phyloP scores from a whole-genome alignment of 2,888 invertebrate genomes.

The Amphipyra tragopoginis region DNA sequence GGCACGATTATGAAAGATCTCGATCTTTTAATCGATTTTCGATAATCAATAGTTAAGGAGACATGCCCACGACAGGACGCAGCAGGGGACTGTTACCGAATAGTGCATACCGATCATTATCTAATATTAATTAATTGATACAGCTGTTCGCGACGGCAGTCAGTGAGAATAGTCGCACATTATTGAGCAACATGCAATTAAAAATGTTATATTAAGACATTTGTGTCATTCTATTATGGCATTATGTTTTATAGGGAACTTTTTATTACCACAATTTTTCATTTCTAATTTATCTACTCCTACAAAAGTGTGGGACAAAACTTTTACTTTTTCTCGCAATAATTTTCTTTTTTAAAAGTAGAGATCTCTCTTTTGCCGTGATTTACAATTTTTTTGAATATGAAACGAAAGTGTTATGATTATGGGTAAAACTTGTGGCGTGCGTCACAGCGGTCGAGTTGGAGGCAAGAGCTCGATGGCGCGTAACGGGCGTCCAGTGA shows the following conservation, averaged over 20 bases:
- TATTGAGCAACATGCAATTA: conserved; percentile 63
- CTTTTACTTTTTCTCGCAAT: conserved; percentile 50
- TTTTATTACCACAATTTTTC: conserved; percentile 46
- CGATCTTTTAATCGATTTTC: conserved; percentile 57
- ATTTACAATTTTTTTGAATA: conserved; percentile 47
- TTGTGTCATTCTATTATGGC: conserved; percentile 57
- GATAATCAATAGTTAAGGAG: conserved; percentile 52
- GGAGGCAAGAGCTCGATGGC: conserved; percentile 69
- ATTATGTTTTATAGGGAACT: conserved; percentile 46
- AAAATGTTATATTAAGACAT: conserved; percentile 63
- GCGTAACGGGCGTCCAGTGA: conserved; percentile 87
- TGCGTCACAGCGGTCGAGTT: conserved; percentile 65
- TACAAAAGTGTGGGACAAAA: conserved; percentile 21
- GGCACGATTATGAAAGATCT: conserved; percentile 58
- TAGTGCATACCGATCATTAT: conserved; percentile 65
- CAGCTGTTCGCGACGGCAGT: conserved; percentile 57
- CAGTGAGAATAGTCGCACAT: conserved; percentile 60
- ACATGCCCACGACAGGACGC: conserved; percentile 52
- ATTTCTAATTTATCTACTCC: conserved; percentile 44
- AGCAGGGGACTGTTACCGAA: conserved; percentile 60
- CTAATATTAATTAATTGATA: conserved; percentile 72
- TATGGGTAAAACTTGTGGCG: conserved; percentile 47
- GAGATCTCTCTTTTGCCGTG: conserved; percentile 41
- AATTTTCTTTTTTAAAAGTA: conserved; percentile 39
- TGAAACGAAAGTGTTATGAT: conserved; percentile 59